A percentile compares a stretch with the other conserved stretches of the same genome.
Conservation (phyloP, 1,140 invertebrate species). For the Ceratoteleas bidentatus region DNA sequence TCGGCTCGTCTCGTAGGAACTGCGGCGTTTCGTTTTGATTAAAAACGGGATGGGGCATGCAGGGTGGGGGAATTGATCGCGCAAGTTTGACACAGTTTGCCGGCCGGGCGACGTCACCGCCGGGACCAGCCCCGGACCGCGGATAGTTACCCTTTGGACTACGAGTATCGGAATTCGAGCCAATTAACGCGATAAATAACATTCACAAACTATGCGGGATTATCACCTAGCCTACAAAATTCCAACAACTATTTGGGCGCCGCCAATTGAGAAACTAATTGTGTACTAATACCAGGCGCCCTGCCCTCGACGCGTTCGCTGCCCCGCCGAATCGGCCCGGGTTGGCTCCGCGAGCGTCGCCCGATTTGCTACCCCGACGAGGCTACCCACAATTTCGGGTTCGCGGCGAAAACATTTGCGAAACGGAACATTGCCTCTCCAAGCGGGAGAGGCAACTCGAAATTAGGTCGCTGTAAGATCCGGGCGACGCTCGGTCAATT, state of each 20-base stretch:
- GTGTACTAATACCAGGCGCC: conserved; percentile 81
- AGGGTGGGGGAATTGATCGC: conserved; percentile 14
- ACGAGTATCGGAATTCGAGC: conserved; percentile 62
- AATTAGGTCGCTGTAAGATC: too few relatives aligned
- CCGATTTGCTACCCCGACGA: neutral
- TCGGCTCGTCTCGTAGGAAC: conserved; percentile 22
- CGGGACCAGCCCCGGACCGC: conserved; percentile 30
- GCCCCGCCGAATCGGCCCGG: conserved; percentile 56
- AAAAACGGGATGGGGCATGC: conserved; percentile 7
- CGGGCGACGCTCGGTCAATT: too few relatives aligned
- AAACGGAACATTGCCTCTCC: too few relatives aligned
- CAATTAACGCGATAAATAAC: conserved; percentile 72
- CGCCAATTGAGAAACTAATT: conserved; percentile 76
- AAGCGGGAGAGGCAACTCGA: too few relatives aligned
- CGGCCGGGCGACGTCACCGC: conserved; percentile 7
- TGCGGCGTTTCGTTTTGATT: conserved; percentile 26
- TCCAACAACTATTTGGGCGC: conserved; percentile 80
- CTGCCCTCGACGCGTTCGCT: conserved; percentile 75
- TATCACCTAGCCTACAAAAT: conserved; percentile 80
- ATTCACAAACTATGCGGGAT: conserved; percentile 77
- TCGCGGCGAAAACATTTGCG: too few relatives aligned
- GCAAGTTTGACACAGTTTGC: conserved; percentile 49
- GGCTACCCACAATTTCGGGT: too few relatives aligned
- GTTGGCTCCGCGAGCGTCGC: neutral
- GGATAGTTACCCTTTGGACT: conserved; percentile 46